Conservation (phyloP, 1,140 invertebrate species). For the Elymnias hypermnestra region DNA sequence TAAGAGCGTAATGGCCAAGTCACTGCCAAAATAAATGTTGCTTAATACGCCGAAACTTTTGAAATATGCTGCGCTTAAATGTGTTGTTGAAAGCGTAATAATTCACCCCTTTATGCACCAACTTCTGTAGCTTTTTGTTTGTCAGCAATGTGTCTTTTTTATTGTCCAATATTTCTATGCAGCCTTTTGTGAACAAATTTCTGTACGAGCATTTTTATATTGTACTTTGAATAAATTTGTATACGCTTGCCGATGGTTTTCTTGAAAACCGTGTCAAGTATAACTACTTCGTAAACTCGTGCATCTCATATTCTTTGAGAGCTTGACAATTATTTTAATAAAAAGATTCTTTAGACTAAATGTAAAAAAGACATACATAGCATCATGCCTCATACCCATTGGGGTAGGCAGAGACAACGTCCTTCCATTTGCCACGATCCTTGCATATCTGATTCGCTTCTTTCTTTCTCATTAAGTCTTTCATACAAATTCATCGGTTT, state of each 20-base stretch:
- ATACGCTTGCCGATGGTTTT: conserved; percentile 14
- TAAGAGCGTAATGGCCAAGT: conserved; percentile 57
- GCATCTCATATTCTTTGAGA: too few species aligned
- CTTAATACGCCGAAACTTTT: conserved; percentile 73
- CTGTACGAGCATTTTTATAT: conserved; percentile 12
- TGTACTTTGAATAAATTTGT: conserved; percentile 14
- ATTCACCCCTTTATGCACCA: conserved; percentile 65
- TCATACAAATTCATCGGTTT: too few species aligned
- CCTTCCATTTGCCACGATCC: too few species aligned
- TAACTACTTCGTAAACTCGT: conserved; percentile 1
- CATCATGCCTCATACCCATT: too few species aligned
- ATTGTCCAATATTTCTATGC: conserved; percentile 41
- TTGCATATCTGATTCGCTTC: too few species aligned
- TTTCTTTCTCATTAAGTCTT: too few species aligned
- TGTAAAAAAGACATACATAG: too few species aligned
- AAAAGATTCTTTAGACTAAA: too few species aligned
- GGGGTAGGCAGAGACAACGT: too few species aligned
- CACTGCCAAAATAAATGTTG: conserved; percentile 75
- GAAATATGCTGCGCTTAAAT: conserved; percentile 72
- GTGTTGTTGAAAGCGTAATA: conserved; percentile 71
- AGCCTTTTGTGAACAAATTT: conserved; percentile 30
- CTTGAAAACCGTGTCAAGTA: conserved; percentile 19
- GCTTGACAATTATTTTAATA: too few species aligned
- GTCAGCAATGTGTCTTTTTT: conserved; percentile 49
- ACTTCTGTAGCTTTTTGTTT: conserved; percentile 54